These are phyloP conservation scores for Drosophila malerkotliana DNA, from an alignment of 1,140 invertebrate genomes.

Conservation along the genomic window DNA sequence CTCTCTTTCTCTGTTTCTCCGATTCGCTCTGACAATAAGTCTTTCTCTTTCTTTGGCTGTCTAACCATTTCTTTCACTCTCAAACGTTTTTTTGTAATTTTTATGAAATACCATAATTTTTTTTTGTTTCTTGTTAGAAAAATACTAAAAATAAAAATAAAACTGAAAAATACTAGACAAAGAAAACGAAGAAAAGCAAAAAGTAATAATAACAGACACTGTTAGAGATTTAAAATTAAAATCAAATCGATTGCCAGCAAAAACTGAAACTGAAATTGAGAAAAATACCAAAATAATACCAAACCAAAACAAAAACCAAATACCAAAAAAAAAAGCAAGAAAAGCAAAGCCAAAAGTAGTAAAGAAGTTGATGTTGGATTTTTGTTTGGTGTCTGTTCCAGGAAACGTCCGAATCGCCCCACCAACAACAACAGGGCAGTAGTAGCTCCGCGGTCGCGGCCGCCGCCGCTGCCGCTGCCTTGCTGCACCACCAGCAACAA, in stretches of 20 bases:
- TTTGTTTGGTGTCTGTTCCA: constrained; percentile 96
- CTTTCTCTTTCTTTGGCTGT: constrained; percentile 28
- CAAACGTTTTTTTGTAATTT: constrained; percentile 38
- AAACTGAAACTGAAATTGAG: constrained; percentile 69
- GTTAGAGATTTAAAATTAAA: constrained; percentile 29
- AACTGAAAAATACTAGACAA: constrained; percentile 35
- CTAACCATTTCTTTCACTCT: constrained; percentile 30
- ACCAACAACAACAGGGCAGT: constrained; percentile 80
- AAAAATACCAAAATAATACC: constrained; percentile 52
- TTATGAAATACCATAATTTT: constrained; percentile 29
- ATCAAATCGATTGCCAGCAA: constrained; percentile 75
- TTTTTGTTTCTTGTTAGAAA: constrained; percentile 44
- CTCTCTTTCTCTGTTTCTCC: constrained; percentile 3
- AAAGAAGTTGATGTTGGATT: constrained; percentile 95
- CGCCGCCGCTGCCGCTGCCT: constrained; percentile 51
- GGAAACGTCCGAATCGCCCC: constrained; percentile 90
- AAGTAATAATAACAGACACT: constrained; percentile 48
- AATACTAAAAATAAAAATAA: constrained; percentile 11
- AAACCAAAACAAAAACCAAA: constrained; percentile 53
- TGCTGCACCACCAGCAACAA: constrained; percentile 49
- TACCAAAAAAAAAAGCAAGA: constrained; percentile 45
- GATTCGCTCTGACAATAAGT: neutral
- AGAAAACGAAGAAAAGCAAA: constrained; percentile 80
- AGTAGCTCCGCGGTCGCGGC: constrained; percentile 53
- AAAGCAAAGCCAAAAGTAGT: constrained; percentile 50